Base-by-base conservation (phyloP, 2,113 vertebrate genomes). In the Octodon degus region DNA sequence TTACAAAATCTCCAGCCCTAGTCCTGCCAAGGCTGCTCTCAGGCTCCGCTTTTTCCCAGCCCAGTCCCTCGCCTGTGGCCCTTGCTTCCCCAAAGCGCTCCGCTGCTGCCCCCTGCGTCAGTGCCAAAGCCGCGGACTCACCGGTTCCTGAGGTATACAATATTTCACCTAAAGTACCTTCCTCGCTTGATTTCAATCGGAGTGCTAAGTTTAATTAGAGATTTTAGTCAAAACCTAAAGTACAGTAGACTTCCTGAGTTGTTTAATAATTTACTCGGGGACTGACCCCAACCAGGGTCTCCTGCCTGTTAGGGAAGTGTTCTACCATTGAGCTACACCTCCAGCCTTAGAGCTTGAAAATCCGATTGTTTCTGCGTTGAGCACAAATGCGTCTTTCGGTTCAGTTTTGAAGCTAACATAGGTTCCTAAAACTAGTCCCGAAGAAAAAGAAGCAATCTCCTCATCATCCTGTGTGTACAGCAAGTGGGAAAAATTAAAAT, bases 401-500 rank as follows among this genome's bases (percentile, higher is more conserved):
- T 92, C 67, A 53, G 47, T 91, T 96, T 72, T 67, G 65, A 95
- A 96, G 55, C 92, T 47, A 17, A 53, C 3, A 0, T 11, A 10
- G 81, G 30, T 83, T 86, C 74, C 94, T 90, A 58, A 83, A 91
- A 72, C 37, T 27, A 86, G n/a, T 77, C 72, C 4, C 4, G 12
- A 16, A 68, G 87, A 50, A 9, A 62, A 87, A 89, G 27, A 53
- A 68, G 47, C 58, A 22, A 50, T n/a, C 6, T n/a, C n/a, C 17
- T 67, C 50, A 1, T 80, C 30, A n/a, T 70, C 60, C 63, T n/a
- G 43, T 30, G 63, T 34, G 43, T 43, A 30, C 60, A 79, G 82
- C 82, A 67, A 86, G 63, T 47, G 88, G 32, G 79, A 53, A 84
- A 93, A 92, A 94, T 81, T 37, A 67, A 90, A 94, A 91, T 50